Percentiles rank a stretch among this genome's conserved stretches.
These are phyloP conservation scores for Saguinus imperator DNA, from an alignment of 2,113 vertebrate species.

Conservation along the genomic window DNA sequence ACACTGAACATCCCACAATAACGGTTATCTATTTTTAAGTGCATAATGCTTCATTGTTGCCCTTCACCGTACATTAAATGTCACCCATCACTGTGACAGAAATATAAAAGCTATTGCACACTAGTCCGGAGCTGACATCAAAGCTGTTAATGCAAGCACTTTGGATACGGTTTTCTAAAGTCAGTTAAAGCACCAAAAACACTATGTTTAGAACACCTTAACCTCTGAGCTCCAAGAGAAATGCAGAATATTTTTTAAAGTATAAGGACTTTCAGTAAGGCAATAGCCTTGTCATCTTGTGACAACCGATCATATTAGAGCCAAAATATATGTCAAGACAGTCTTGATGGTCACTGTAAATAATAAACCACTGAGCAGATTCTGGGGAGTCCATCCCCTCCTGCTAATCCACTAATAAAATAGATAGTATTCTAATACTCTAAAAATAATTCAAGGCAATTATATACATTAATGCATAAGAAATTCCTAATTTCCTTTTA, in stretches of 20 bases:
- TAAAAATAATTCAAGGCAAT: background rate
- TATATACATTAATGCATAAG: background rate
- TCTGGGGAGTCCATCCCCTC: background rate
- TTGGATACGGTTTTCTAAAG: conserved; percentile 52
- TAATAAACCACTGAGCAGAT: background rate
- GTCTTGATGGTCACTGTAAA: background rate
- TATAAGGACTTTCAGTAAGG: background rate
- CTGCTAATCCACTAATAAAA: background rate
- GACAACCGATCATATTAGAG: background rate
- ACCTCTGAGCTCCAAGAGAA: conserved; percentile 19
- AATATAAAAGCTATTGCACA: conserved; percentile 70
- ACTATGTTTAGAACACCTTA: conserved; percentile 49
- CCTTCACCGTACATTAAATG: conserved; percentile 76
- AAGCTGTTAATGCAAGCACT: conserved; percentile 62
- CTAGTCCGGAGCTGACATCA: conserved; percentile 53
- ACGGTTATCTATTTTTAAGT: conserved; percentile 74
- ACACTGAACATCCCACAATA: conserved; percentile 75
- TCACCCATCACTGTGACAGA: conserved; percentile 76
- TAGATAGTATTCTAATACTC: background rate
- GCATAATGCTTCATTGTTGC: conserved; percentile 78
- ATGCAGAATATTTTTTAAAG: background rate
- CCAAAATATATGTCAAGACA: background rate
- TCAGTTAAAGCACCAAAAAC: conserved; percentile 40
- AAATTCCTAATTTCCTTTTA: background rate
- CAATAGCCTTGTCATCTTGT: background rate